Evolutionary conservation across 2,797 vertebrate species (phyloP).

Genomic region (Sorex maritimensis): DNA sequence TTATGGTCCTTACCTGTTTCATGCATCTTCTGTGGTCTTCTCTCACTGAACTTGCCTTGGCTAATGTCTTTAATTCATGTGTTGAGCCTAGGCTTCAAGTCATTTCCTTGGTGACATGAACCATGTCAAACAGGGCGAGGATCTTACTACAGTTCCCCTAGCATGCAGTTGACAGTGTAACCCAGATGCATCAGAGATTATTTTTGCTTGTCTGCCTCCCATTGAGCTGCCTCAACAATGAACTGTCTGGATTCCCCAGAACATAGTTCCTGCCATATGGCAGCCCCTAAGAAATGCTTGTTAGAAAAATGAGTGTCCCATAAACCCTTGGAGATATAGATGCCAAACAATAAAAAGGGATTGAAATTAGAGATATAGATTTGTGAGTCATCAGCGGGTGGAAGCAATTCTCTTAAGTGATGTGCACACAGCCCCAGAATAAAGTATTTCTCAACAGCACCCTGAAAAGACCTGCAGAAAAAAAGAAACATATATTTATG

Average conservation of each 20-base stretch:
- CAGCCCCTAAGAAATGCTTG: background rate
- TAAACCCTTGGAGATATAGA: background rate
- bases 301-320: background rate
- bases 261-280: background rate
- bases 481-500: conserved; percentile 25
- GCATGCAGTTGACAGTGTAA: background rate
- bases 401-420: conserved; percentile 62
- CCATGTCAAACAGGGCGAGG: background rate
- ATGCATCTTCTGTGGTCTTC: background rate
- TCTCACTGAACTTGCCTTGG: background rate
- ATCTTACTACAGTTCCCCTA: background rate
- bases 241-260: background rate
- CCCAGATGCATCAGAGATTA: background rate
- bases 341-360: background rate
- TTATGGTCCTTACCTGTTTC: too few species aligned
- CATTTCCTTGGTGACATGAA: background rate
- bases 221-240: background rate
- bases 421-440: conserved; percentile 13
- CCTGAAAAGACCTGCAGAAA: conserved; percentile 52
- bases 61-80: background rate
- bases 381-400: conserved; percentile 22
- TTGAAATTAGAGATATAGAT: conserved; percentile 68
- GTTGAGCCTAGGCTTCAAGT: background rate
- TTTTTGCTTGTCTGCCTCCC: background rate
- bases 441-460: conserved; percentile 32